Evolutionary conservation across 1,140 invertebrate species (phyloP).

Genomic region (Artemia franciscana): DNA sequence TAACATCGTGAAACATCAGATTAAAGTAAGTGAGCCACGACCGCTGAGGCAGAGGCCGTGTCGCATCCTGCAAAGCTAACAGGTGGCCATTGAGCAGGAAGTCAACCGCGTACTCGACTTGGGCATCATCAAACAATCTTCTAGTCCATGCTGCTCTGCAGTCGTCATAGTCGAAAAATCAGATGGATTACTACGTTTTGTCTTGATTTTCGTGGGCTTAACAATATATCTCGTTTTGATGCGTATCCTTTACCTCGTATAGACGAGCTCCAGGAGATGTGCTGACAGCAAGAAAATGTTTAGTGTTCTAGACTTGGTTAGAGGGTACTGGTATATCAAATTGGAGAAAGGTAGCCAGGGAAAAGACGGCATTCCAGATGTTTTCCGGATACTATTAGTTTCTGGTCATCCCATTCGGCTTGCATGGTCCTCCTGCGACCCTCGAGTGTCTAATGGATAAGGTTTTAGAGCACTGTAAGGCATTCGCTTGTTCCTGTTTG

Average conservation of each 20-base stretch:
- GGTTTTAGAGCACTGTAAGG: slow-evolving; percentile 13
- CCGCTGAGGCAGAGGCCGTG: background rate
- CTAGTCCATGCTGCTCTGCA: slow-evolving; percentile 21
- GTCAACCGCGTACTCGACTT: slow-evolving; percentile 16
- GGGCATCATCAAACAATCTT: slow-evolving; percentile 19
- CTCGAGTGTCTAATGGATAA: slow-evolving; percentile 20
- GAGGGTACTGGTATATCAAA: slow-evolving; percentile 15
- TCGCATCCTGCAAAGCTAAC: background rate
- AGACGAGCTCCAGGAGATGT: too few relatives aligned
- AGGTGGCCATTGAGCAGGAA: slow-evolving; percentile 15
- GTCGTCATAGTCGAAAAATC: slow-evolving; percentile 23
- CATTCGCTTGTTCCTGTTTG: slow-evolving; percentile 17
- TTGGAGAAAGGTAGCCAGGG: slow-evolving; percentile 12
- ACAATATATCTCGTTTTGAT: slow-evolving; percentile 20
- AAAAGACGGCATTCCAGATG: slow-evolving; percentile 22
- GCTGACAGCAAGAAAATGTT: slow-evolving; percentile 7
- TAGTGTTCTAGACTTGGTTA: background rate
- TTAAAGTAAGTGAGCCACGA: background rate
- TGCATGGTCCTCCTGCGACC: slow-evolving; percentile 18
- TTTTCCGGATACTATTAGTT: slow-evolving; percentile 16
- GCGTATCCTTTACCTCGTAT: slow-evolving; percentile 19
- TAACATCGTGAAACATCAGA: background rate
- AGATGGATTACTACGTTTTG: slow-evolving; percentile 21
- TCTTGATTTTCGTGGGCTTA: slow-evolving; percentile 24
- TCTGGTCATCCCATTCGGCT: slow-evolving; percentile 19